A percentile compares a stretch with the other conserved stretches of the same genome.
Evolutionary conservation across 2,797 vertebrate species (phyloP).

Genomic region (Silurus aristotelis): DNA sequence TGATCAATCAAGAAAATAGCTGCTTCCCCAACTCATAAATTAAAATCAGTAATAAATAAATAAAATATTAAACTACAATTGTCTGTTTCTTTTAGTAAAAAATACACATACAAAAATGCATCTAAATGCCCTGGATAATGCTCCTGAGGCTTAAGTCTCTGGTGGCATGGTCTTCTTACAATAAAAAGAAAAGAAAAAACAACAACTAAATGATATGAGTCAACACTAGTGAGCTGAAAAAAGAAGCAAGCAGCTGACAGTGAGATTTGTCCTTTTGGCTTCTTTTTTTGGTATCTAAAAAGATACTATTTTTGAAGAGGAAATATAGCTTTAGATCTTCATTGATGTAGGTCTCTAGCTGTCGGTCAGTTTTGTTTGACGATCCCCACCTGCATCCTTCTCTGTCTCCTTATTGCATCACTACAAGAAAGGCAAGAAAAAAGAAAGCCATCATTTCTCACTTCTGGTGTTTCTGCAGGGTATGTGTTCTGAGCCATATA

Average conservation of each 20-base stretch:
- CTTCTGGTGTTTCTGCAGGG: not conserved
- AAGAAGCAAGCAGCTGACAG: constrained; percentile 2
- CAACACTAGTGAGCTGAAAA: constrained; percentile 7
- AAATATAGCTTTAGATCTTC: constrained; percentile 24
- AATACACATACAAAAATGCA: constrained; percentile 5
- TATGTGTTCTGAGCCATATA: not conserved
- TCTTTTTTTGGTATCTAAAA: constrained; percentile 32
- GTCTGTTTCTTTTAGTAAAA: constrained; percentile 20
- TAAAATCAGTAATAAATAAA: constrained; percentile 20
- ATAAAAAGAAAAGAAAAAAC: not conserved
- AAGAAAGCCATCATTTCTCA: constrained; percentile 13
- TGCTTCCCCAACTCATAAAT: constrained; percentile 26
- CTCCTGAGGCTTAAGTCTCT: constrained; percentile 37
- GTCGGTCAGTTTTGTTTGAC: not conserved
- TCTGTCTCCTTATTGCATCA: constrained; percentile 36
- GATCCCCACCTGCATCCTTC: constrained; percentile 34
- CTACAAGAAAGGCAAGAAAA: constrained; percentile 34
- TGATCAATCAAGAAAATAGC: constrained; percentile 29
- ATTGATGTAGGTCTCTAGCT: constrained; percentile 9
- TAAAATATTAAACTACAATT: constrained; percentile 25
- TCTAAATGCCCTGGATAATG: constrained; percentile 15
- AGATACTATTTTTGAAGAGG: constrained; percentile 1
- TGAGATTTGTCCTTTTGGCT: constrained; percentile 22
- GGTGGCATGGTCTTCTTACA: constrained; percentile 12
- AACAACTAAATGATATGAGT: not conserved